Base-by-base conservation (phyloP, 2,888 invertebrate species). In the Torymus texanus region DNA sequence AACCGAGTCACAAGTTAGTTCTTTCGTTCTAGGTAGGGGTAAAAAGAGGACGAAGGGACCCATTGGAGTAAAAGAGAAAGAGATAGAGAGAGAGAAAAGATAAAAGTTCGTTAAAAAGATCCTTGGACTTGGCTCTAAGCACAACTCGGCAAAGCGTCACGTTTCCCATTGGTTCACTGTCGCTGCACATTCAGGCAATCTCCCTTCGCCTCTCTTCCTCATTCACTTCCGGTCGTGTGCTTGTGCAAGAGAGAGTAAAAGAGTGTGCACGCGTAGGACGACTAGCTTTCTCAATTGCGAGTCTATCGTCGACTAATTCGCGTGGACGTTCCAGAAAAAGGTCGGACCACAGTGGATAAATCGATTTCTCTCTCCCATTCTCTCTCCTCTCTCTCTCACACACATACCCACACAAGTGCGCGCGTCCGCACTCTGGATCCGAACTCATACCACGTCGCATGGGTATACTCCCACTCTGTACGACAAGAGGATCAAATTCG, bases 261-360 rank as follows among this genome's bases (percentile, higher is more conserved):
- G 29, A 29, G 29, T 5, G 29, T 29, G 29, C 29, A 29, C 1
- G 29, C 4, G 16, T 67, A 55, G 21, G 50, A 21, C 18, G 66
- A 67, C 75, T 66, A 75, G 75, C 53, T 75, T 75, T 75, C 75
- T 75, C 75, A 75, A 75, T 75, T 75, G 75, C 75, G 50, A 74
- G 55, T 74, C 62, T 56, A 65, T 68, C 68, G 62, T 21, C 62
- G 75, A 62, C 68, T 75, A 75, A 75, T 75, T 62, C 53, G 62
- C 61, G 59, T 55, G 75, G 65, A 71, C 16, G 24, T 61, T n/a
- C 56, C 41, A 18, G 73, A 41, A 56, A 63, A 72, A 74, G 73
- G 63, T 74, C 65, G 16, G 41, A 18, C 41, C 56, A 58, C 56
- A 65, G 24, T 65, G 68, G 68, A 75, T 75, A 67, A 68, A 75